Evolutionary conservation across 2,888 invertebrate species (phyloP).

Genomic region (Tyria jacobaeae): DNA sequence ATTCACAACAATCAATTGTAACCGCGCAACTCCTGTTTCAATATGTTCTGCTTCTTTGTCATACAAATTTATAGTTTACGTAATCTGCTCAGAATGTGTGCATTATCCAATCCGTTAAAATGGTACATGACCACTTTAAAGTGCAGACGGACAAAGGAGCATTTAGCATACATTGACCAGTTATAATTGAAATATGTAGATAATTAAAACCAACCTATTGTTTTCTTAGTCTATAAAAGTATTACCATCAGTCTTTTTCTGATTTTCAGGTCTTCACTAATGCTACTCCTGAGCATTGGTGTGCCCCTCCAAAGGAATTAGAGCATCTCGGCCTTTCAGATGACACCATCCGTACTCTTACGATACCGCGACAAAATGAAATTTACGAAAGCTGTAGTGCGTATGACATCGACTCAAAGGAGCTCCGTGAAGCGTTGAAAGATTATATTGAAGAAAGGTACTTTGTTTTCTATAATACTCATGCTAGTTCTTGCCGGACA

Average conservation of each 20-base stretch:
- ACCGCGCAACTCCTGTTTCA: conserved; percentile 10
- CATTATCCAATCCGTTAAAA: neutral
- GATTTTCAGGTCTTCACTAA: conserved; percentile 88
- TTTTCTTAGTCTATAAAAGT: neutral
- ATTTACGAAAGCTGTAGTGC: conserved; percentile 82
- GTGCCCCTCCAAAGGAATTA: conserved; percentile 85
- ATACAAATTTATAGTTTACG: conserved; percentile 33
- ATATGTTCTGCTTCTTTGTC: conserved; percentile 23
- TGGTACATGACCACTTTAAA: too few relatives aligned
- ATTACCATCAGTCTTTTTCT: neutral
- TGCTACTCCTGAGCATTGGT: conserved; percentile 90
- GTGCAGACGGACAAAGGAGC: too few relatives aligned
- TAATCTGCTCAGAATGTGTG: conserved; percentile 7
- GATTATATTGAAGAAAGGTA: conserved; percentile 72
- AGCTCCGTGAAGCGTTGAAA: conserved; percentile 60
- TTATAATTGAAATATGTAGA: too few relatives aligned
- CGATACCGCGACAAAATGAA: conserved; percentile 81
- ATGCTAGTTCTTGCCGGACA: neutral
- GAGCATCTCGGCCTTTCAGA: conserved; percentile 78
- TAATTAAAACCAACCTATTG: too few relatives aligned
- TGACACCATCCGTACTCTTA: conserved; percentile 81
- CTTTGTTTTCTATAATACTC: conserved; percentile 13
- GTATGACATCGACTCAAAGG: conserved; percentile 80
- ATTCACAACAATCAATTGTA: conserved; percentile 8
- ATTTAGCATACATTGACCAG: too few relatives aligned